Base-by-base conservation (phyloP, 1,140 invertebrate genomes). In the Micrasema minimum region DNA sequence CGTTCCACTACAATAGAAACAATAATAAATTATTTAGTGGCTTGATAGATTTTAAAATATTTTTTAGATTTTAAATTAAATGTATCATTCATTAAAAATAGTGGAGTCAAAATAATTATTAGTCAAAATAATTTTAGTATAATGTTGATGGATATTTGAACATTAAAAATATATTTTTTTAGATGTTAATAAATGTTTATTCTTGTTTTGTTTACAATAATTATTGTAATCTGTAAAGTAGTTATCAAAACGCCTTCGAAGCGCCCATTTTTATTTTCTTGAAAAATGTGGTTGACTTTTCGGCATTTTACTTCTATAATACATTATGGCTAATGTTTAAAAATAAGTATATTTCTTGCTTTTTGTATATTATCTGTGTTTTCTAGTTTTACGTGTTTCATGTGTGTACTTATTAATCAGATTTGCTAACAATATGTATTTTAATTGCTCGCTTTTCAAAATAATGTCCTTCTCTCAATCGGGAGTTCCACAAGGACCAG, bases 261-360 rank as follows among this genome's bases (percentile, higher is more conserved):
- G 31, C 59, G 43, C 59, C 59, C 59, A 64, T 64, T 64, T 64
- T 64, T 45, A 20, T 59, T 12, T 26, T 31, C 31, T 31, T 18
- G 23, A 45, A 64, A 57, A 64, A 64, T 64, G 59, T n/a, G 59
- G 59, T 64, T 64, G 59, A 26, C 59, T 64, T 64, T 23, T 46
- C 45, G 43, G 43, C 23, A 16, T 45, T 64, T 64, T 64, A 59
- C 51, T 55, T 26, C 10, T n/a, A n/a, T n/a, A n/a, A n/a, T 31
- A 26, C 3, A 31, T 55, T 55, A 31, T 55, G 12, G 51, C 26
- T 55, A 31, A 26, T 53, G 51, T 55, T 55, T 55, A 18, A 20
- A 20, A 45, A 45, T n/a, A n/a, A 31, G 26, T 4, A 7, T 31
- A 31, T 31, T 31, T 31, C 26, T 31, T 7, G 7, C 7, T 31